Evolutionary conservation across 2,888 invertebrate genomes (phyloP).

Genomic region (Belgica antarctica): DNA sequence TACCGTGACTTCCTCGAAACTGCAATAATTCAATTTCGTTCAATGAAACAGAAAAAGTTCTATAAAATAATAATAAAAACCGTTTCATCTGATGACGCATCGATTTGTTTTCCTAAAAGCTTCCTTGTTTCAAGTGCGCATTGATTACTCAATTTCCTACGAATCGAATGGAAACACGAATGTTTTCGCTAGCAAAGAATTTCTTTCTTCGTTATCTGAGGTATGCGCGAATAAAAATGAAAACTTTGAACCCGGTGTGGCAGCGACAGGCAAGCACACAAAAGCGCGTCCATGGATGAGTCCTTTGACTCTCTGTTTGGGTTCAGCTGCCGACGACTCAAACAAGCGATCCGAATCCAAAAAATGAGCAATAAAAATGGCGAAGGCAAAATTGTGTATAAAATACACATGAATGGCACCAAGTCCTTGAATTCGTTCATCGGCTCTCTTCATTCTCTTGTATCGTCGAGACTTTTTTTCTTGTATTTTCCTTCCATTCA

Average conservation of each 20-base stretch:
- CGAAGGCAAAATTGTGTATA: conserved; percentile 37
- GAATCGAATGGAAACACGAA: background rate
- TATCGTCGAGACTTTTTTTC: conserved; percentile 32
- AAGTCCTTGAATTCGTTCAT: conserved; percentile 44
- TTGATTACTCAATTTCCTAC: background rate
- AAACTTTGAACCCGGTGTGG: too few relatives aligned
- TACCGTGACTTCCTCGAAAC: conserved; percentile 33
- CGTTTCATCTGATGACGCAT: too few relatives aligned
- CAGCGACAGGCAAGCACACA: background rate
- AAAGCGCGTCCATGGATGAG: conserved; percentile 38
- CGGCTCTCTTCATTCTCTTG: conserved; percentile 36
- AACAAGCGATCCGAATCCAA: conserved; percentile 11
- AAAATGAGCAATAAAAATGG: conserved; percentile 35
- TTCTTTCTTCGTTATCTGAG: background rate
- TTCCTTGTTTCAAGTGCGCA: conserved; percentile 19
- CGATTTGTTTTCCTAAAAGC: background rate
- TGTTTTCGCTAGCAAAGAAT: background rate
- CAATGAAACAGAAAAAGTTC: conserved; percentile 31
- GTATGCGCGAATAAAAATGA: conserved; percentile 1
- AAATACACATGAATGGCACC: conserved; percentile 20
- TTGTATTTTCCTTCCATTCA: too few relatives aligned
- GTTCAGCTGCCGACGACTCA: conserved; percentile 31
- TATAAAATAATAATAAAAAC: conserved; percentile 2
- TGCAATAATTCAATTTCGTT: conserved; percentile 29
- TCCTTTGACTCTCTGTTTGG: conserved; percentile 44